Evolutionary conservation across 2,888 invertebrate species (phyloP).

Genomic region (Xestia c-nigrum): DNA sequence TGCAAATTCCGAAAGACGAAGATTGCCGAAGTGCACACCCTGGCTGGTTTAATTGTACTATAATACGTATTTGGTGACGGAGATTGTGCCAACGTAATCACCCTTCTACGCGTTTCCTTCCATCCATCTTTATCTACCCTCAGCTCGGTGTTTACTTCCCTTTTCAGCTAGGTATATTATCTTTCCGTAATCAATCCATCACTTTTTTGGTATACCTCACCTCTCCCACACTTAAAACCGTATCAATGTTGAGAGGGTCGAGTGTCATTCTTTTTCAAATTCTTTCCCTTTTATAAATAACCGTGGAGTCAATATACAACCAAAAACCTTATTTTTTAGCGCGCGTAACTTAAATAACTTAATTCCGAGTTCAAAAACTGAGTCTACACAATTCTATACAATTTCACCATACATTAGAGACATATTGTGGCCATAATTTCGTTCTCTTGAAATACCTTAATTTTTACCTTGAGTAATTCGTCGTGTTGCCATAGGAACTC

Average conservation of each 20-base stretch:
- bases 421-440: not conserved
- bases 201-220: not conserved
- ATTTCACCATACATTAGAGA: not conserved
- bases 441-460: not conserved
- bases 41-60: not conserved
- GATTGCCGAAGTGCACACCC: not conserved
- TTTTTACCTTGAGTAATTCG: constrained; percentile 5
- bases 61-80: not conserved
- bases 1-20: not conserved
- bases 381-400: too few species aligned
- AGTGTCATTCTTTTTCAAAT: not conserved
- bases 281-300: not conserved
- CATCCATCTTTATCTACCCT: constrained; percentile 36
- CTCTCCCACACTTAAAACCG: not conserved
- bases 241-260: not conserved
- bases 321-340: not conserved
- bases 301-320: not conserved
- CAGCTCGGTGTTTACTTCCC: constrained; percentile 29
- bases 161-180: not conserved
- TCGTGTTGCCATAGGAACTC: not conserved
- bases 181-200: constrained; percentile 25
- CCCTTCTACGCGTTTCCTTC: not conserved
- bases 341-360: not conserved
- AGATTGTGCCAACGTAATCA: not conserved
- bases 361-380: not conserved